Evolutionary conservation across 2,888 invertebrate genomes (phyloP), one percentile per base, ranked within the genome.

Genomic region (Eledone cirrhosa): DNA sequence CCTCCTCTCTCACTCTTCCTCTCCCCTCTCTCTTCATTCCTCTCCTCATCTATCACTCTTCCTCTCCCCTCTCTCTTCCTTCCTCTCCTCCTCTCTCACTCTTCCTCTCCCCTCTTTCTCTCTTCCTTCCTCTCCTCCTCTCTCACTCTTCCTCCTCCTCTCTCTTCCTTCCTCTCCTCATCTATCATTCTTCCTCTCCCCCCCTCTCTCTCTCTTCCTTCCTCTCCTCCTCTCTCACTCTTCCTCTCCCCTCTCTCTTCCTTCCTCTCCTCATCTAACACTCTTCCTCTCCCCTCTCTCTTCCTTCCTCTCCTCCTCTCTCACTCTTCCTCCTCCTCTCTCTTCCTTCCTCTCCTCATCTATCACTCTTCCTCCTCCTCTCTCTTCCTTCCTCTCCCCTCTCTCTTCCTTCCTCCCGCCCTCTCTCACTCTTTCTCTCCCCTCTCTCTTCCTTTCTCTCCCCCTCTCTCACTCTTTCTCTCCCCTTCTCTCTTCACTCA

Each of bases 21-120:
- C 48, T 48, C 48, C 14, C 19, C 77, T 77, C 16, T 33, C 13
- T 31, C 48, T 24, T 65, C n/a, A 29, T 74, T 41, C 63, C 41
- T 33, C 63, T 47, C 47, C 53, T 59, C 41, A 72, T 74, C 53
- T 65, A 48, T 59, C 65, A 63, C 59, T 77, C 72, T 77, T 76
- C 76, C 67, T 65, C 67, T 77, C 77, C 76, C 65, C 65, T 7
- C 8, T n/a, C 33, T 22, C 14, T 19, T 19, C n/a, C 11, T 22
- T 41, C 47, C 19, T 41, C 14, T 19, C n/a, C 67, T 78, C 53
- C 27, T 31, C 13, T 8, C 63, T 22, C 63, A 16, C 63, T 63
- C 63, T 33, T 77, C 33, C 63, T 33, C 48, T 24, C 48, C n/a
- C 13, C 47, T 48, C 24, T 24, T 19, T 77, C 48, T 33, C 77